A percentile compares a stretch with the other conserved stretches of the same genome.
These are phyloP conservation scores for Brachypterus glaber DNA, from an alignment of 2,888 invertebrate genomes.

Conservation along the genomic window DNA sequence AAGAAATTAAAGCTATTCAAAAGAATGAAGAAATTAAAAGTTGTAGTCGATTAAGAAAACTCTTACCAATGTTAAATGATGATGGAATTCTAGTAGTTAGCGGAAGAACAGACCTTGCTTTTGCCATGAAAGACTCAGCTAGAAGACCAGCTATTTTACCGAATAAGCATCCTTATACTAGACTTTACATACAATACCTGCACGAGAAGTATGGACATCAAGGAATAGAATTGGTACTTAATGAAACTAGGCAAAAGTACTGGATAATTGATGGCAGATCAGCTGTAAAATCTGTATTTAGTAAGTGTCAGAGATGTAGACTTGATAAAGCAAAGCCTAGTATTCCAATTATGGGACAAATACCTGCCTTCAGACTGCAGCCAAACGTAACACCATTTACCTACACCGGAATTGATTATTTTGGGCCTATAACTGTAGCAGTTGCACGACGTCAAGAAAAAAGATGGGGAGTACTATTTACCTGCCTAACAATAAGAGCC, in stretches of 20 bases:
- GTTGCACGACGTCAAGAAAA: conserved; percentile 9
- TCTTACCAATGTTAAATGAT: too few species aligned
- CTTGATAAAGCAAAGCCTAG: conserved; percentile 4
- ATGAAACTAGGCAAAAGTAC: conserved; percentile 9
- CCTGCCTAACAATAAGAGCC: conserved; percentile 10
- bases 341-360: conserved; percentile 8
- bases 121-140: too few species aligned
- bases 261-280: conserved; percentile 12
- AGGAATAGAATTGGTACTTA: conserved; percentile 6
- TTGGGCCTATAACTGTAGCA: conserved; percentile 8
- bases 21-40: too few species aligned
- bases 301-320: too few species aligned
- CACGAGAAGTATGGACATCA: conserved; percentile 7
- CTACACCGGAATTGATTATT: conserved; percentile 12
- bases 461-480: conserved; percentile 10
- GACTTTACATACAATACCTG: too few species aligned
- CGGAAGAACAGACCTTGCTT: too few species aligned
- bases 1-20: too few species aligned
- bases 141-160: too few species aligned
- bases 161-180: too few species aligned
- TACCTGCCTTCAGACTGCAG: conserved; percentile 5
- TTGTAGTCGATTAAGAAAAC: too few species aligned
- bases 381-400: conserved; percentile 5
- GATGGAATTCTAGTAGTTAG: too few species aligned
- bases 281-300: conserved; percentile 5